Evolutionary conservation across 2,888 invertebrate genomes (phyloP).

Genomic region (Anthophora plumipes): DNA sequence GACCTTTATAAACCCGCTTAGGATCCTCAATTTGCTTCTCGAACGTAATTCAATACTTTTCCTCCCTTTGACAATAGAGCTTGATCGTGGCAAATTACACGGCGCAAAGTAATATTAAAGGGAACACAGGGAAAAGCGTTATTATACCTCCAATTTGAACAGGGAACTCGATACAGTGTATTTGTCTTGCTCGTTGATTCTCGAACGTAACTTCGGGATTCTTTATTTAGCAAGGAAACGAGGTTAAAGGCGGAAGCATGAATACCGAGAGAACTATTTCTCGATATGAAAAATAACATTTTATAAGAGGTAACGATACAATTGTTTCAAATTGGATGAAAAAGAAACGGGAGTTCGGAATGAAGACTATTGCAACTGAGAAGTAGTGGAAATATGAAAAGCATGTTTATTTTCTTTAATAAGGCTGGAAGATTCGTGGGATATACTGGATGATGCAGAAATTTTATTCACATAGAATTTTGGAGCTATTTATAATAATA

Average conservation of each 20-base stretch:
- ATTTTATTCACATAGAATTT: no score
- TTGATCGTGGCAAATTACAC: slow-evolving; percentile 8
- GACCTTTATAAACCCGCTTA: background rate
- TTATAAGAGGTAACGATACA: no score
- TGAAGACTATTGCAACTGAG: no score
- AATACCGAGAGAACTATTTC: background rate
- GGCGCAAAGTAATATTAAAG: slow-evolving; percentile 5
- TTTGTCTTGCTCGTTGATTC: background rate
- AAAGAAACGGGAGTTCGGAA: no score
- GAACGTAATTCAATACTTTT: background rate
- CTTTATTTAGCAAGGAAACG: background rate
- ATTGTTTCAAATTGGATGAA: no score
- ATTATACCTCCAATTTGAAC: background rate
- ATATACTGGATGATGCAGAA: no score
- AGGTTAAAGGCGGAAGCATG: background rate
- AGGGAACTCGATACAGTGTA: background rate
- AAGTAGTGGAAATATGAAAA: no score
- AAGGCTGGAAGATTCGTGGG: no score
- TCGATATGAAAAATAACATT: no score
- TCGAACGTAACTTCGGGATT: background rate
- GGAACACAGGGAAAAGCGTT: background rate
- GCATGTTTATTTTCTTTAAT: no score
- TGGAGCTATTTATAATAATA: no score
- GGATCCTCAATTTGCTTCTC: background rate
- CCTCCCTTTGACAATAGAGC: background rate